Base-by-base conservation (phyloP, 1,140 invertebrate genomes). In the Zaprionus kolodkinae region DNA sequence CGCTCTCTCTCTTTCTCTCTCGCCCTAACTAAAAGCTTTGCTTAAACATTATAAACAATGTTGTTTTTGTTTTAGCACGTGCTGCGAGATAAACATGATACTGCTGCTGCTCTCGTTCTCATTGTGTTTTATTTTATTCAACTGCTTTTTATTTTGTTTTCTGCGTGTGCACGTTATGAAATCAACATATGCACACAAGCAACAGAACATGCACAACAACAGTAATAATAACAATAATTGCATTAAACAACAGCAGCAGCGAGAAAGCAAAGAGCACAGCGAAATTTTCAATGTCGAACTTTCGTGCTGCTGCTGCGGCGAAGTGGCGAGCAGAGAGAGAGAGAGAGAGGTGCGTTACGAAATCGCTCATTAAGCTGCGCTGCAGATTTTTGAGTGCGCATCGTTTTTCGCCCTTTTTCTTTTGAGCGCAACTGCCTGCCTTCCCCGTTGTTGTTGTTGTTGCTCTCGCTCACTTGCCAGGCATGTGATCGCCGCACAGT, bases 51-150 rank as follows among this genome's bases (percentile, higher is more conserved):
- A 74, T 74, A 79, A 71, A 82, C 64, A 72, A 63, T 88, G 55
- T 83, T 84, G 80, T 81, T 88, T 64, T 83, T 87, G 77, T 62
- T 74, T 68, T 52, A 79, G 84, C 84, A 87, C 84, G 84, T 87
- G 84, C 84, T 78, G 70, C 70, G 61, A 66, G 77, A 87, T 88
- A 88, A 87, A 73, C 74, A 79, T 63, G 71, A 54, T 60, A 63
- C 48, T 60, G 40, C 40, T 21, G 45, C 33, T 73, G 52, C 74
- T 62, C 75, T 65, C 59, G 63, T 70, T 70, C 64, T 61, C 54
- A 54, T 77, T 66, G 67, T 57, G 1, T n/a, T 66, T 66, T 56
- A 9, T 38, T 48, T 69, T 25, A 30, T 30, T 30, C 27, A 30
- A 30, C 27, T 30, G 27, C 6, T 15, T 7, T 25, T 56, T 45